Conservation (phyloP, 2,797 vertebrate species). For the Enteromius viviparus region DNA sequence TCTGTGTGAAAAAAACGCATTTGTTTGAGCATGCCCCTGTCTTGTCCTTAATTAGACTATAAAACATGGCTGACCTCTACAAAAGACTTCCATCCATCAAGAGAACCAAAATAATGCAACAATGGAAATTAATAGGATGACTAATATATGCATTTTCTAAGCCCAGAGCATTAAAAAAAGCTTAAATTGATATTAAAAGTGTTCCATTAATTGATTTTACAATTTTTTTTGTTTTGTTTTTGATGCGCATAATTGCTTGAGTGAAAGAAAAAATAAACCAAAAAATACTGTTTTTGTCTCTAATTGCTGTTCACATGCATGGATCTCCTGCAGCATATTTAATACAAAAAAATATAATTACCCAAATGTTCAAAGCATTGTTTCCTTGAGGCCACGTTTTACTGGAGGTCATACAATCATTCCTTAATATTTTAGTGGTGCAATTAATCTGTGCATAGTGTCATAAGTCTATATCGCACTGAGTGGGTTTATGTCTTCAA, state of each 20-base stretch:
- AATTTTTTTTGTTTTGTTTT: neutral
- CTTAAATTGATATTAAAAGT: neutral
- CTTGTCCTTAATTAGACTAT: conserved; percentile 44
- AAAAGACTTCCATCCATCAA: conserved; percentile 43
- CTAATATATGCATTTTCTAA: conserved; percentile 10
- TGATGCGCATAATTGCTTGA: neutral
- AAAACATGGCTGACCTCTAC: conserved; percentile 48
- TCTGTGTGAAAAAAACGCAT: conserved; percentile 15
- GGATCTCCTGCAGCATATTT: conserved; percentile 50
- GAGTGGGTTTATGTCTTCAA: conserved; percentile 47
- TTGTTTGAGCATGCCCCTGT: conserved; percentile 45
- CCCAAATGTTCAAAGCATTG: conserved; percentile 50
- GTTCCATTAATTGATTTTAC: conserved; percentile 1
- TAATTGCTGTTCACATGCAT: conserved; percentile 30
- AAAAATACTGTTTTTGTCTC: conserved; percentile 25
- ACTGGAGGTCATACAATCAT: conserved; percentile 47
- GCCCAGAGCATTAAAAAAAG: neutral
- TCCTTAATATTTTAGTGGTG: conserved; percentile 51
- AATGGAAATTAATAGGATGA: conserved; percentile 11
- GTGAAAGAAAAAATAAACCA: neutral
- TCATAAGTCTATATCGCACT: conserved; percentile 37
- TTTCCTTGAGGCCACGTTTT: conserved; percentile 51
- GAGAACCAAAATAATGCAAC: conserved; percentile 24
- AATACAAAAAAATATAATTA: conserved; percentile 46
- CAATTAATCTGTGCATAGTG: conserved; percentile 58